Conservation (phyloP, 2,888 invertebrate species). For the Magallana nippona region DNA sequence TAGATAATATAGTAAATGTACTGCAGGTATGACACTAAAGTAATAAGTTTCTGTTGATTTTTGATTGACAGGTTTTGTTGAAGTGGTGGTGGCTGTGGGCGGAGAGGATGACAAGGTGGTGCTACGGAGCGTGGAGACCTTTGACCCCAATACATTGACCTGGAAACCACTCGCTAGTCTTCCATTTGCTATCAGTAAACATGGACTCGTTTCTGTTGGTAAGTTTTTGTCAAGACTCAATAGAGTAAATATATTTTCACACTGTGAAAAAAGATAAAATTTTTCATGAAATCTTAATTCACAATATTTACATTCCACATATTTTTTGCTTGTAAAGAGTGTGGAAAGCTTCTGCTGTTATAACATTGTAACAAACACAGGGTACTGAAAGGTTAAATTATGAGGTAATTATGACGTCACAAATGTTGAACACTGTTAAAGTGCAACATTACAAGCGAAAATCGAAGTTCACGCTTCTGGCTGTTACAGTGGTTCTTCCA, state of each 20-base stretch:
- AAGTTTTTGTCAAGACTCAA: conserved; percentile 26
- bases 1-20: neutral
- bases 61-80: conserved; percentile 51
- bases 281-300: too few relatives aligned
- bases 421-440: too few relatives aligned
- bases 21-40: neutral
- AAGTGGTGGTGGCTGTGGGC: conserved; percentile 82
- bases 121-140: conserved; percentile 81
- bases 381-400: too few relatives aligned
- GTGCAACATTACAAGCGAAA: too few relatives aligned
- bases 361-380: too few relatives aligned
- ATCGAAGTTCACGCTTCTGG: too few relatives aligned
- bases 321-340: too few relatives aligned
- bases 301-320: too few relatives aligned
- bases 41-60: neutral
- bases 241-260: neutral
- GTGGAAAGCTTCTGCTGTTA: too few relatives aligned
- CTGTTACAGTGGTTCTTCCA: too few relatives aligned
- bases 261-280: too few relatives aligned
- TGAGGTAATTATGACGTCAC: too few relatives aligned
- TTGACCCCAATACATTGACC: conserved; percentile 79
- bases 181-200: conserved; percentile 82
- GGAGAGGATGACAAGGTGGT: conserved; percentile 83
- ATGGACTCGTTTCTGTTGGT: conserved; percentile 82
- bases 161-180: conserved; percentile 81